Percentiles rank a stretch among this genome's conserved stretches.
Conservation (phyloP, 2,888 invertebrate genomes). For the Zygothrica quintamaculata region DNA sequence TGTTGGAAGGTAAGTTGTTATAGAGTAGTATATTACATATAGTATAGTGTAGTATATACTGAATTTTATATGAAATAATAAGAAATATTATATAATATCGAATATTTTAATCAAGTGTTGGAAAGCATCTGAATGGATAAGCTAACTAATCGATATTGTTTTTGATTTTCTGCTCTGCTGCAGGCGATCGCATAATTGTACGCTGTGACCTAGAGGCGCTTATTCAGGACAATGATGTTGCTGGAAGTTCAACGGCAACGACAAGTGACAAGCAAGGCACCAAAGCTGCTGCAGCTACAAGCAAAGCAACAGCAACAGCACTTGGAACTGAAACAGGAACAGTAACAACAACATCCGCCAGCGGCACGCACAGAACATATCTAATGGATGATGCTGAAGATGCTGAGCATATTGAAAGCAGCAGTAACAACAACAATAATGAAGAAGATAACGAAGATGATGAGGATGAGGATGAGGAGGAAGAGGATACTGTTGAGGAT, state of each 20-base stretch:
- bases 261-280: conserved; percentile 24
- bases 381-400: conserved; percentile 26
- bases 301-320: conserved; percentile 58
- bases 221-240: conserved; percentile 84
- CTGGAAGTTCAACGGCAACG: background rate
- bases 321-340: no score
- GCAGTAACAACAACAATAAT: conserved; percentile 42
- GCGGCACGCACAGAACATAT: conserved; percentile 36
- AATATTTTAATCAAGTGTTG: no score
- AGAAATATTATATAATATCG: no score
- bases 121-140: background rate
- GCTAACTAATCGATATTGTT: background rate
- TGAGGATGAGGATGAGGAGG: conserved; percentile 44
- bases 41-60: no score
- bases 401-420: conserved; percentile 37
- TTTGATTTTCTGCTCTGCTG: conserved; percentile 35
- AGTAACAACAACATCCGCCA: conserved; percentile 58
- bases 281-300: conserved; percentile 29
- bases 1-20: conserved; percentile 91
- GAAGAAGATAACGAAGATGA: conserved; percentile 63
- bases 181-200: conserved; percentile 91
- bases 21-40: no score
- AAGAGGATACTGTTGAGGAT: conserved; percentile 8
- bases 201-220: conserved; percentile 93
- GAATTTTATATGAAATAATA: no score